Percentiles rank a stretch among this genome's conserved stretches.
These are phyloP conservation scores for Acanthosepion esculentum DNA, from an alignment of 2,888 invertebrate genomes.

Conservation along the genomic window DNA sequence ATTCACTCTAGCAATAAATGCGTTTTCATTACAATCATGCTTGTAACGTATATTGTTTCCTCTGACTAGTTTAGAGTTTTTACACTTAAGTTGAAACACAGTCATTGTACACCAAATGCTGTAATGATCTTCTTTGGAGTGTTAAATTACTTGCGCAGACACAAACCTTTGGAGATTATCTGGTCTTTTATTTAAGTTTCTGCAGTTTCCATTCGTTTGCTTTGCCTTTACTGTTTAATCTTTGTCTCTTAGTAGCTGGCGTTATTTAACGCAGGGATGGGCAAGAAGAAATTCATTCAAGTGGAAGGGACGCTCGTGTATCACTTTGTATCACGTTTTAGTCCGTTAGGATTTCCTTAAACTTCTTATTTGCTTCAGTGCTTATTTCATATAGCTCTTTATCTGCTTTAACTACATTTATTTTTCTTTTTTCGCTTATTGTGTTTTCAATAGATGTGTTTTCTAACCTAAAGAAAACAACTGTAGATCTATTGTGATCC, in stretches of 20 bases:
- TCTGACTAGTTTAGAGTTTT: neutral
- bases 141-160: constrained; percentile 9
- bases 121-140: neutral
- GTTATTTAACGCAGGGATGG: neutral
- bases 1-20: neutral
- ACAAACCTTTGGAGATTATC: neutral
- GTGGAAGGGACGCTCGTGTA: constrained; percentile 8
- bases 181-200: constrained; percentile 33
- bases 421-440: neutral
- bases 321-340: neutral
- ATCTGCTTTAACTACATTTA: neutral
- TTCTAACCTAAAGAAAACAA: neutral
- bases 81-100: neutral
- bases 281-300: neutral
- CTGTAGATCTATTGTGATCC: neutral
- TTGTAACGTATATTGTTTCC: neutral
- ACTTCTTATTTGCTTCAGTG: constrained; percentile 7
- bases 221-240: neutral
- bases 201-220: neutral
- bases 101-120: neutral
- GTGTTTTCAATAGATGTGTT: neutral
- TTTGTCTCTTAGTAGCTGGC: neutral
- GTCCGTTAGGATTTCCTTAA: neutral
- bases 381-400: neutral
- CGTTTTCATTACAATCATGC: neutral